phyloP scores from a whole-genome alignment of 1,140 invertebrate species.

The Cydia amplana region DNA sequence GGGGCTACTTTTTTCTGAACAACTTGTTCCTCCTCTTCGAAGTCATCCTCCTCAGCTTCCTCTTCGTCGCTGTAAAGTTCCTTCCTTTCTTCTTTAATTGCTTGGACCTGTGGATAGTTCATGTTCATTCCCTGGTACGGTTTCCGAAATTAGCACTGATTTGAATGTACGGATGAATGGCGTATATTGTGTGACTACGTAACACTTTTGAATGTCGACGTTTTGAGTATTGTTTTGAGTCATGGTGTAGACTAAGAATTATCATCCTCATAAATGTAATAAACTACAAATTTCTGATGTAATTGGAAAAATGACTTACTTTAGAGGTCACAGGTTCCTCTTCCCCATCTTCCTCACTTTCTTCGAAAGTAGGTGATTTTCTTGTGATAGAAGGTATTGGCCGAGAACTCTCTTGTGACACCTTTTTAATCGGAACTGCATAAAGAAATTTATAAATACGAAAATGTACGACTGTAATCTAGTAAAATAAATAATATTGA shows the following conservation, averaged over 20 bases:
- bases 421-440: constrained; percentile 33
- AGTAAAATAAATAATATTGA: background rate
- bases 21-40: constrained; percentile 57
- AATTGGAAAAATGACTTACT: constrained; percentile 39
- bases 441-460: constrained; percentile 3
- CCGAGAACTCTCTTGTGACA: constrained; percentile 22
- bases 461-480: background rate
- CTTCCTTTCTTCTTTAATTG: constrained; percentile 49
- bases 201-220: background rate
- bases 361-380: constrained; percentile 39
- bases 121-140: constrained; percentile 33
- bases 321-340: constrained; percentile 47
- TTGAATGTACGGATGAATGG: background rate
- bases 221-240: background rate
- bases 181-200: background rate
- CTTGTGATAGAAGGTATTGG: constrained; percentile 39
- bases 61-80: constrained; percentile 65
- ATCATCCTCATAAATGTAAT: too few species aligned
- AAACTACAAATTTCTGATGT: background rate
- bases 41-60: constrained; percentile 50
- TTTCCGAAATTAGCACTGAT: constrained; percentile 11
- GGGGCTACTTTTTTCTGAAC: constrained; percentile 34
- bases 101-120: constrained; percentile 9
- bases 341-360: constrained; percentile 41
- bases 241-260: too few species aligned